Base-by-base conservation (phyloP, 1,140 invertebrate species). In the Panagrolaimus sp. region DNA sequence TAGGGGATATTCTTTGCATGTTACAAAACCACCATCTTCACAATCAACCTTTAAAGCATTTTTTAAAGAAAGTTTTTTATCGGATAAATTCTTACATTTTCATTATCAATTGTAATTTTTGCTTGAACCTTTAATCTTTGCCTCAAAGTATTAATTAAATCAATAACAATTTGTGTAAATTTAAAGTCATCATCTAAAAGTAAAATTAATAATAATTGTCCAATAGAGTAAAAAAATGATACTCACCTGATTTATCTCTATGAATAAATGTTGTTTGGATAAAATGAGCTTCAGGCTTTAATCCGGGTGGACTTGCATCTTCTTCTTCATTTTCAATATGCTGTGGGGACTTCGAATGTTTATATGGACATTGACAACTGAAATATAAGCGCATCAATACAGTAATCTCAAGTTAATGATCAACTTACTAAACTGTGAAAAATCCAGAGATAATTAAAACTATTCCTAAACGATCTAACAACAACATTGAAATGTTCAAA, bases 251-350 rank as follows among this genome's bases (percentile, higher is more conserved):
- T 9, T 51, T 38, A 66, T 76, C 69, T 20, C 72, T 68, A 45
- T 73, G 61, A 65, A 77, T 44, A 25, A 74, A 74, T 27, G 73
- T 75, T 25, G 68, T 74, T 51, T 74, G 73, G 44, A 74, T 65
- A 46, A 74, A 74, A 43, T 74, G 73, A 11, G 73, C 45, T 7
- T 44, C 38, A 8, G 73, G 73, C n/a, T 63, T 31, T 14, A 67
- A 61, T n/a, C 62, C 74, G 8, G 73, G 73, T 8, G 72, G 74
- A 44, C 65, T 31, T 8, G 9, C 42, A 51, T 14, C 70, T 11
- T 20, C 48, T 71, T 71, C 69, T 38, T 38, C 31, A 38, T 7
- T n/a, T n/a, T n/a, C n/a, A n/a, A n/a, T n/a, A n/a, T 16, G 62
- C 13, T 20, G 51, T 57, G 11, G 51, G 20, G 20, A 57, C 1